Percentiles rank a stretch among this genome's conserved stretches.
Evolutionary conservation across 92 coral and sea anemone species (phyloP).

Genomic region (Palythoa grandiflora): DNA sequence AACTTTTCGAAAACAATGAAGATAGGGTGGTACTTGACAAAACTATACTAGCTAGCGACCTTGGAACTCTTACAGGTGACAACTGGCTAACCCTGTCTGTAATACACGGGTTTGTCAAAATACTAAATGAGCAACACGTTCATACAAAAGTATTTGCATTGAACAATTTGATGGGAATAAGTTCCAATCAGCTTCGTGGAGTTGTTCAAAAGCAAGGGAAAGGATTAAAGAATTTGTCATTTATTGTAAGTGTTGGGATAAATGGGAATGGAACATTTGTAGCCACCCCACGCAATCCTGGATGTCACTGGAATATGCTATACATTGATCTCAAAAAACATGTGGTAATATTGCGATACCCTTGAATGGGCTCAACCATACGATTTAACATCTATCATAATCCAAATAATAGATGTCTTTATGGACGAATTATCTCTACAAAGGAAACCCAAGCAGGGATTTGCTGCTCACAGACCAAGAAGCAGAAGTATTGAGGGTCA

Average conservation of each 20-base stretch:
- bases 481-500: too few species aligned
- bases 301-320: too few species aligned
- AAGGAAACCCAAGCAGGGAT: slow-evolving; percentile 44
- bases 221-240: slow-evolving; percentile 28
- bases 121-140: slow-evolving; percentile 36
- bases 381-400: too few species aligned
- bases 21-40: slow-evolving; percentile 45
- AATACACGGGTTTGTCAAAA: slow-evolving; percentile 42
- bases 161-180: slow-evolving; percentile 45
- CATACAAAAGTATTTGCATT: slow-evolving; percentile 52
- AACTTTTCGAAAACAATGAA: slow-evolving; percentile 31
- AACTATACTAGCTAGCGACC: slow-evolving; percentile 50
- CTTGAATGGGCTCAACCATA: too few species aligned
- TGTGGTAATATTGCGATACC: too few species aligned
- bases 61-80: slow-evolving; percentile 59
- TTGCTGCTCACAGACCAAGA: slow-evolving; percentile 46
- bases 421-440: slow-evolving; percentile 9
- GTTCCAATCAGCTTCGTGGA: slow-evolving; percentile 22
- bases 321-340: too few species aligned
- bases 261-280: slow-evolving; percentile 21
- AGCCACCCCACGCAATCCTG: too few species aligned
- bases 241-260: slow-evolving; percentile 64
- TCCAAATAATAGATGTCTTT: slow-evolving; percentile 36
- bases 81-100: slow-evolving; percentile 59
- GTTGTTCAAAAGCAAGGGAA: slow-evolving; percentile 23